Conservation (phyloP, 1,140 invertebrate genomes). For the Charaxes varanes region DNA sequence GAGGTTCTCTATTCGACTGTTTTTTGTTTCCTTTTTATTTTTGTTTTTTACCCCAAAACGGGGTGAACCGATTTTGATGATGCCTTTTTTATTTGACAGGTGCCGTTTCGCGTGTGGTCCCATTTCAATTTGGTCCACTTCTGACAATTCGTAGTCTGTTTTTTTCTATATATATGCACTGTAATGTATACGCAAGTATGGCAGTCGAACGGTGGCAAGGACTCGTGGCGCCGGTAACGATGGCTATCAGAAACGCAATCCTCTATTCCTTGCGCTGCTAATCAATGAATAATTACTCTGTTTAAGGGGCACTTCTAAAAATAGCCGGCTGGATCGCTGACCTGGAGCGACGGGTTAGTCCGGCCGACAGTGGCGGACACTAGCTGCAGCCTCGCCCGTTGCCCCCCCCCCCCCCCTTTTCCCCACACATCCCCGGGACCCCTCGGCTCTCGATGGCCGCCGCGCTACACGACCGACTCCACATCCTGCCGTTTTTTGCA, state of each 20-base stretch:
- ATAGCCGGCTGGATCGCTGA: conserved; percentile 71
- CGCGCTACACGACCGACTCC: conserved; percentile 42
- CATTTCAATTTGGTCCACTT: no score
- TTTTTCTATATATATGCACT: no score
- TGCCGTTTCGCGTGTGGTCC: no score
- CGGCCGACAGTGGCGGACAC: conserved; percentile 63
- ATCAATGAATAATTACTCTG: conserved; percentile 75
- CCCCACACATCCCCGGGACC: conserved; percentile 19
- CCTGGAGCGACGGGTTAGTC: conserved; percentile 71
- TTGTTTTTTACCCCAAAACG: no score
- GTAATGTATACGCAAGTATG: no score
- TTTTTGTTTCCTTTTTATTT: no score
- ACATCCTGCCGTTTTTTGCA: conserved; percentile 58
- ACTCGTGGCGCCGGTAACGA: conserved; percentile 57
- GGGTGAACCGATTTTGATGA: no score
- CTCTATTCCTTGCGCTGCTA: conserved; percentile 72
- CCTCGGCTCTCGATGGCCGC: conserved; percentile 23
- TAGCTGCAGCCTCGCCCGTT: conserved; percentile 45
- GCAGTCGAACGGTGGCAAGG: no score
- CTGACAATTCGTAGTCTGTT: no score
- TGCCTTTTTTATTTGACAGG: no score
- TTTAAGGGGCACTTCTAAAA: conserved; percentile 73
- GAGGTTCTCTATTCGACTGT: no score
- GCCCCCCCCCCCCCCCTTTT: conserved; percentile 24
- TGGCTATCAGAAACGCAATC: conserved; percentile 71